These are phyloP conservation scores for Actenoides lindsayi DNA, from an alignment of 2,113 vertebrate genomes.

Conservation along the genomic window DNA sequence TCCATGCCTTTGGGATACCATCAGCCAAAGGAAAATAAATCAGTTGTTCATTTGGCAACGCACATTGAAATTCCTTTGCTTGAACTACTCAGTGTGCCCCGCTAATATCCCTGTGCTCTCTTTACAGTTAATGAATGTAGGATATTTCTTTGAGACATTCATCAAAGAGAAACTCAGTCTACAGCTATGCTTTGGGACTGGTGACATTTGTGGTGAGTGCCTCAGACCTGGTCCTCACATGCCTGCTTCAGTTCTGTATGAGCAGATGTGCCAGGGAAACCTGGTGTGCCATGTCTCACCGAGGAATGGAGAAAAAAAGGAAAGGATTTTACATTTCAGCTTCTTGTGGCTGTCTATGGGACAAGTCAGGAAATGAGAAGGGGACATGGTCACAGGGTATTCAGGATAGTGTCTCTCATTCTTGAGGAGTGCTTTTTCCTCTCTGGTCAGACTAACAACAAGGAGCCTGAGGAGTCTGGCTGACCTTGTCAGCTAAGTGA, in stretches of 20 bases:
- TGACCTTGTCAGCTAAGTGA: neutral
- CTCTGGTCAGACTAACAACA: neutral
- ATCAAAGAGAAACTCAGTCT: neutral
- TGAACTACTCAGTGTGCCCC: neutral
- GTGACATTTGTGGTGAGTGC: neutral
- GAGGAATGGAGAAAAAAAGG: neutral
- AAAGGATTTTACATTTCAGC: neutral
- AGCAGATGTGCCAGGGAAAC: neutral
- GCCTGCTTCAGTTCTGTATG: neutral
- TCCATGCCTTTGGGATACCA: neutral
- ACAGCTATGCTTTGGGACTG: rapidly evolving
- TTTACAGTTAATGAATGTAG: rapidly evolving
- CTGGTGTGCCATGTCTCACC: too few relatives aligned
- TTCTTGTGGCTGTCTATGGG: neutral
- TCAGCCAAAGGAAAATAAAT: neutral
- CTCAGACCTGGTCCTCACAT: neutral
- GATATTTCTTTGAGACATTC: neutral
- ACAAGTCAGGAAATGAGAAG: neutral
- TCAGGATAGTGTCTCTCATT: neutral
- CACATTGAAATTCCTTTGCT: neutral
- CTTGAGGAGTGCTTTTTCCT: neutral
- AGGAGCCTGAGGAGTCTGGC: neutral
- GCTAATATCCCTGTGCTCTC: neutral
- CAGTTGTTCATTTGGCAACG: neutral
- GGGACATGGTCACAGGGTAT: neutral